These are phyloP conservation scores for Bhutanitis thaidina DNA, from an alignment of 2,888 invertebrate genomes.

Conservation along the genomic window DNA sequence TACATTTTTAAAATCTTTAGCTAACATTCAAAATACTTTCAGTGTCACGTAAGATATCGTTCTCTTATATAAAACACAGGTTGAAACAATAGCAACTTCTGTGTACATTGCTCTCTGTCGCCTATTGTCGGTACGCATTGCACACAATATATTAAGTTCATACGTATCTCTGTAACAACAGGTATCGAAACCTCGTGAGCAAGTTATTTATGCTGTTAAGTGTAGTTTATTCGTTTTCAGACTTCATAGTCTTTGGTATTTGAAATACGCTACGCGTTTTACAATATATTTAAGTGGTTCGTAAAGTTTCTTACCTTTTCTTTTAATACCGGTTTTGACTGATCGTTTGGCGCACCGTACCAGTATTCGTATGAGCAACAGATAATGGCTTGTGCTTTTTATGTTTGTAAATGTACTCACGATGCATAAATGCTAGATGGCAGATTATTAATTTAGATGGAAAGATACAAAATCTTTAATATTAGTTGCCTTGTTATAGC, in stretches of 20 bases:
- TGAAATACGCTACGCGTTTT: neutral
- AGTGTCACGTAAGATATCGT: too few relatives aligned
- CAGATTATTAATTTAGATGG: too few relatives aligned
- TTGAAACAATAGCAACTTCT: neutral
- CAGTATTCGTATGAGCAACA: too few relatives aligned
- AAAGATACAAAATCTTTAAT: too few relatives aligned
- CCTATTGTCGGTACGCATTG: neutral
- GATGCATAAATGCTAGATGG: too few relatives aligned
- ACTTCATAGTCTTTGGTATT: neutral
- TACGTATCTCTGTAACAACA: conserved; percentile 11
- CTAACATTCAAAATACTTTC: too few relatives aligned
- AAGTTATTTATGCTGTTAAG: conserved; percentile 5
- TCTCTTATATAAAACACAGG: neutral
- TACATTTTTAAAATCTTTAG: too few relatives aligned
- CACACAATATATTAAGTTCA: conserved; percentile 8
- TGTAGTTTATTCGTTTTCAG: conserved; percentile 1
- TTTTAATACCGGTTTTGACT: too few relatives aligned
- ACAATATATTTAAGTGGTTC: neutral
- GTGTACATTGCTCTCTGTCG: conserved; percentile 3
- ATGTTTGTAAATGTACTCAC: too few relatives aligned
- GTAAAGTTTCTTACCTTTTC: neutral
- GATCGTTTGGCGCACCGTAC: too few relatives aligned
- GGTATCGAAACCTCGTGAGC: neutral
- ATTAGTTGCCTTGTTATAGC: too few relatives aligned
- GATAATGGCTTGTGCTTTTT: too few relatives aligned